Base-by-base conservation (phyloP, 2,888 invertebrate genomes). In the Omphaloscelis lunosa region DNA sequence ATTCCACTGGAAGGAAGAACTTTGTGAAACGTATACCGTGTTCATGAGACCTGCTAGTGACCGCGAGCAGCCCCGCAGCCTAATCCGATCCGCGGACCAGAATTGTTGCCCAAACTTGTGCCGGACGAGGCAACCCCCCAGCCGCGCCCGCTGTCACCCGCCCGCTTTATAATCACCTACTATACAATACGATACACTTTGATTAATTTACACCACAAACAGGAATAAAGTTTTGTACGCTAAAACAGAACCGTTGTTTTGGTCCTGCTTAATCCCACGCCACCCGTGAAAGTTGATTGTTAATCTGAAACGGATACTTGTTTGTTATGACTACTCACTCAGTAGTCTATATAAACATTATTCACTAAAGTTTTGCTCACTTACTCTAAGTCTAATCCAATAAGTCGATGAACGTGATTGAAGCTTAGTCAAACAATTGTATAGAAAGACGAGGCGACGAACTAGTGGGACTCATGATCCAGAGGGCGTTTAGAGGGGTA, bases 21-120 rank as follows among this genome's bases (percentile, higher is more conserved):
- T 96, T 96, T 95, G 93, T 96, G 95, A 96, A 96, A 96, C 95
- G 96, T 95, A 96, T 96, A 94, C 94, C 94, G 94, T 96, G 96
- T 96, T 92, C 93, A 91, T 89, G 95, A 93, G 94, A 93, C 93
- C 94, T 94, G 95, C 88, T 90, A 92, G 93, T 93, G 95, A 95
- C 96, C 96, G 94, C 96, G 92, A 92, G 91, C 93, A 91, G 93
- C 89, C 91, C 91, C 92, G 86, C 92, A 90, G 91, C 92, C 94
- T 95, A 95, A 96, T 95, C 95, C 96, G 94, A 94, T 94, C 94
- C 95, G 92, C 89, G 91, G 92, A 91, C 90, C 89, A 88, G 92
- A 93, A 93, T 92, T 93, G 95, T 94, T 94, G 92, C 90, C 92
- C 85, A 94, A 96, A 96, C 93, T 96, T 95, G 93, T 93, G 90